Conservation (phyloP, 2,888 invertebrate species). For the Cotesia congregata region DNA sequence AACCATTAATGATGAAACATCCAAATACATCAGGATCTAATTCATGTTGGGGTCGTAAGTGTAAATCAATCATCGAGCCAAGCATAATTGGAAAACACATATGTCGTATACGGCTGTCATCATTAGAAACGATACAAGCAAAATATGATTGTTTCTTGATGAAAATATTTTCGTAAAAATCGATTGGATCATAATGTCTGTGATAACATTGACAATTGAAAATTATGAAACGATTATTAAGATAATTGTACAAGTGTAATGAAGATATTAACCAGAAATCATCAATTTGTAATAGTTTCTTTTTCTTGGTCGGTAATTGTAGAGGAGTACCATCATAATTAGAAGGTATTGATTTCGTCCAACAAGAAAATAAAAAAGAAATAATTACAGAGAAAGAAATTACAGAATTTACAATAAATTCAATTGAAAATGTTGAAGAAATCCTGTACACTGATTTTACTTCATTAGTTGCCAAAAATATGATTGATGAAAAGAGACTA, state of each 20-base stretch:
- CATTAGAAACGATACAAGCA: not conserved
- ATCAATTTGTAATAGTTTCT: not conserved
- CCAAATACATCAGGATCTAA: constrained; percentile 10
- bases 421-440: constrained; percentile 4
- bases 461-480: constrained; percentile 49
- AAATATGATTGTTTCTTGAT: constrained; percentile 15
- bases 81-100: constrained; percentile 17
- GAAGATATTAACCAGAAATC: constrained; percentile 8
- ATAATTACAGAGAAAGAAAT: not conserved
- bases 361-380: constrained; percentile 13
- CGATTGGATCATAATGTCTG: constrained; percentile 5
- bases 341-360: not conserved
- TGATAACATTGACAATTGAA: constrained; percentile 12
- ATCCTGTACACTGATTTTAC: constrained; percentile 47
- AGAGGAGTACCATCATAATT: not conserved
- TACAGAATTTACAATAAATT: not conserved
- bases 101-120: constrained; percentile 3
- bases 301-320: not conserved
- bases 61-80: constrained; percentile 7
- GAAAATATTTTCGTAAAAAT: constrained; percentile 12
- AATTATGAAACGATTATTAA: constrained; percentile 14
- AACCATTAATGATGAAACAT: constrained; percentile 2
- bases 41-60: not conserved
- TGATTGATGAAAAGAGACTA: constrained; percentile 58
- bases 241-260: constrained; percentile 5